These are phyloP conservation scores for Rhingia rostrata DNA, from an alignment of 2,888 invertebrate genomes.

Conservation along the genomic window DNA sequence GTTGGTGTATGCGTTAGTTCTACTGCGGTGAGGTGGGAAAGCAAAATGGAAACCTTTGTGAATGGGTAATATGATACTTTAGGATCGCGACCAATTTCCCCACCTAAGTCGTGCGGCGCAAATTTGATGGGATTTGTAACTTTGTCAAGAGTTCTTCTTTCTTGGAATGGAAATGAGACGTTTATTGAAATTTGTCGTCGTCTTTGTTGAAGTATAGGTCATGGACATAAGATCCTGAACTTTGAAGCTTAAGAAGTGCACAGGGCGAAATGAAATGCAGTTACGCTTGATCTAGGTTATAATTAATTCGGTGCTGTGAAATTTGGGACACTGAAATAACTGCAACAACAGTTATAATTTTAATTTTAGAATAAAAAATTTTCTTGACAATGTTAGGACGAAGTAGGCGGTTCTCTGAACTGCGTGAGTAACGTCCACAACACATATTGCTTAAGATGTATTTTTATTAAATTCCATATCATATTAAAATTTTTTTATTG, in stretches of 20 bases:
- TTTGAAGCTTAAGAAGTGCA: not conserved
- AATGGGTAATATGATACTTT: slow-evolving; percentile 14
- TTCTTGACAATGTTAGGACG: too few relatives aligned
- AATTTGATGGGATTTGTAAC: slow-evolving; percentile 44
- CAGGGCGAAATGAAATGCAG: not conserved
- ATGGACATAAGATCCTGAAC: slow-evolving; percentile 6
- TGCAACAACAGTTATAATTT: too few relatives aligned
- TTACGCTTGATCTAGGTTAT: not conserved
- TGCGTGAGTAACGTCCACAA: too few relatives aligned
- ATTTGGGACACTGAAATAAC: too few relatives aligned
- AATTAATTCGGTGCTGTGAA: too few relatives aligned
- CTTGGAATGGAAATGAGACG: slow-evolving; percentile 27
- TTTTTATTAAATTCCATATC: too few relatives aligned
- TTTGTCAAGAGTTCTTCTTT: slow-evolving; percentile 17
- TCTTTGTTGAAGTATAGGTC: not conserved
- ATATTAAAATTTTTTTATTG: too few relatives aligned
- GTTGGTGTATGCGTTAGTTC: too few relatives aligned
- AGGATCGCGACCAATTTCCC: slow-evolving; percentile 9
- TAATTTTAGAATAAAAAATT: too few relatives aligned
- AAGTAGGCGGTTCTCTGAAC: too few relatives aligned
- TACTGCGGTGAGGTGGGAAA: too few relatives aligned
- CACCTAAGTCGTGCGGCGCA: slow-evolving; percentile 15
- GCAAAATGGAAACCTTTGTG: slow-evolving; percentile 6
- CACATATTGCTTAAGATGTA: too few relatives aligned
- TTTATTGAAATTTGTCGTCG: slow-evolving; percentile 41